Evolutionary conservation across 2,888 invertebrate genomes (phyloP), one percentile per base, ranked within the genome.

Genomic region (Fissipunctia ypsillon): DNA sequence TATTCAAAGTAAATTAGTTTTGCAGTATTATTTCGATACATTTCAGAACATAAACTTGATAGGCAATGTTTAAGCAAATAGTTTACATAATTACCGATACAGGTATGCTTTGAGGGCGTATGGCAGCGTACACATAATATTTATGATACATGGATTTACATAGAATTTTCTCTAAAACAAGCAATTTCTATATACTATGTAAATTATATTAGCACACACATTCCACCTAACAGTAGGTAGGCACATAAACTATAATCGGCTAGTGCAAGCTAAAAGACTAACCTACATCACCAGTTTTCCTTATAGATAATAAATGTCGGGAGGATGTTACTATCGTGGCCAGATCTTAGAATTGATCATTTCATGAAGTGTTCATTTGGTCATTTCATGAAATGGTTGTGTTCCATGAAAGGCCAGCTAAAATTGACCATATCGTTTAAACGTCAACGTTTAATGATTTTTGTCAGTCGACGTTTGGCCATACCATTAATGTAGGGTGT

Each of bases 101-200:
- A 59, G 61, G 76, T 79, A 80, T 85, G 84, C 80, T 84, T 85
- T 84, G 75, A 65, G 7, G 12, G 25, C 25, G 25, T 60, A 25
- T 10, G 38, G 38, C 25, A 31, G 25, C 22, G 48, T 5, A 56
- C 0, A 65, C 22, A 61, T 57, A 22, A 16, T 60, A 59, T 22
- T 52, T 35, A 10, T 50, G 43, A 6, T 41, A 57, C 35, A 38
- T 38, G 38, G 38, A 38, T 9, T 38, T 38, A 50, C n/a, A 12
- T 41, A 25, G 38, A 66, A 80, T 73, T 80, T 64, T 41, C 25
- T 22, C 5, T 35, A 22, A 38, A 66, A 60, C 4, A 2, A 38
- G n/a, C 19, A 12, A n/a, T 63, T 31, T 43, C 50, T 52, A 35
- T 61, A 35, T 0, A 35, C 28, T 76, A 52, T 35, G 5, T 12